Evolutionary conservation across 2,113 vertebrate species (phyloP), one percentile per base, ranked within the genome.

Genomic region (Otolemur garnettii): DNA sequence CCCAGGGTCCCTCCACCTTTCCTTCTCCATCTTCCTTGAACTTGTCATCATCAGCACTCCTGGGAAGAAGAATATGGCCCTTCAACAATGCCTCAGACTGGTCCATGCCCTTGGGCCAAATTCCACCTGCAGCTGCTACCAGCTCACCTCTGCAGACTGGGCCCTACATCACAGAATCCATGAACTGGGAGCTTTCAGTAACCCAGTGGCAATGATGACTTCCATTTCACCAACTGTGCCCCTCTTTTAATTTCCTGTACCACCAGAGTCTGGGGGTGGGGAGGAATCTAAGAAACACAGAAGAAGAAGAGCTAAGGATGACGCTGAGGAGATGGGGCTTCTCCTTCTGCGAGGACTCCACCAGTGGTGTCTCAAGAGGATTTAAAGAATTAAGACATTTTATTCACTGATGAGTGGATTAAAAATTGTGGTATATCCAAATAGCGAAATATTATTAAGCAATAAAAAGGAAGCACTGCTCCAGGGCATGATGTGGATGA

Each of bases 301-400:
- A 17, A 80, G 75, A 81, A 18, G 60, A 38, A 75, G 30, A 30
- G 15, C 33, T 33, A 38, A 68, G 14, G n/a, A 74, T 45, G 18
- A 62, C 69, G 33, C 30, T 24, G 33, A 72, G 18, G 28, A 86
- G n/a, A 38, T 30, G 38, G 6, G 38, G 3, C 33, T 50, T 81
- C 17, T n/a, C 62, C 13, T 11, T 86, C 66, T 45, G 55, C 38
- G 45, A 53, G 66, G 66, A 66, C 30, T 55, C 19, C 5, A 17
- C 81, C 74, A 64, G 14, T 53, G 17, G 17, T 78, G 55, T 35
- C 45, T 71, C 35, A 9, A 24, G 64, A 22, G 10, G 35, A 18
- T 45, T 83, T 59, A 78, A 78, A 96, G 77, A 90, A 81, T 60
- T 68, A 45, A 38, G 30, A 72, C n/a, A 24, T 72, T 38, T 71